Conservation (phyloP, 2,888 invertebrate genomes). For the Lagria hirta region DNA sequence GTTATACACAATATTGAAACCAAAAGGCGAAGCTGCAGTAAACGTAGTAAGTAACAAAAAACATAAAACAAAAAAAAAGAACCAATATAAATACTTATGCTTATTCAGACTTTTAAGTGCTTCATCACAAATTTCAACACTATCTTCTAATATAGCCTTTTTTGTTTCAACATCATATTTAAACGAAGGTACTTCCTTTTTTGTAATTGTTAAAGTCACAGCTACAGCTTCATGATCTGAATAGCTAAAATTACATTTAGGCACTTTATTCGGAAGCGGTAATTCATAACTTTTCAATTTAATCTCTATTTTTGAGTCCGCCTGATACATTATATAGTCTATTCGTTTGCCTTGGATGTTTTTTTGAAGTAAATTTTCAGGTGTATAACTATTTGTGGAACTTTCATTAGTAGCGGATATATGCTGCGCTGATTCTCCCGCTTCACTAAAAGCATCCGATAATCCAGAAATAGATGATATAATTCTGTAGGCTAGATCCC, state of each 20-base stretch:
- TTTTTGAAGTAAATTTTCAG: conserved; percentile 55
- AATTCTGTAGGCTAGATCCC: conserved; percentile 75
- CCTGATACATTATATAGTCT: conserved; percentile 82
- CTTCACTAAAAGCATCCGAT: conserved; percentile 55
- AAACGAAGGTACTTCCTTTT: conserved; percentile 35
- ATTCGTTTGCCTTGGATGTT: conserved; percentile 81
- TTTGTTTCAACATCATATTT: conserved; percentile 31
- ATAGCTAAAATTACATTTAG: conserved; percentile 72
- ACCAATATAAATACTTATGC: conserved; percentile 59
- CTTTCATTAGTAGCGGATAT: conserved; percentile 74
- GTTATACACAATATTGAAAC: conserved; percentile 57
- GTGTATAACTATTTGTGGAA: conserved; percentile 80
- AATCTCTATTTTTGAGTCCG: conserved; percentile 48
- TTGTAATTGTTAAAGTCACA: conserved; percentile 55
- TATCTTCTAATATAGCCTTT: conserved; percentile 57
- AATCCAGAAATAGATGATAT: conserved; percentile 61
- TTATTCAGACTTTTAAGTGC: conserved; percentile 58
- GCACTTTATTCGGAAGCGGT: conserved; percentile 74
- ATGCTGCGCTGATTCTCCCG: conserved; percentile 43
- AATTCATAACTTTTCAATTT: conserved; percentile 62
- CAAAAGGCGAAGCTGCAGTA: conserved; percentile 52
- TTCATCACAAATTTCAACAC: conserved; percentile 62
- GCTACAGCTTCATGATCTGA: conserved; percentile 90
- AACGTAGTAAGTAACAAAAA: conserved; percentile 59
- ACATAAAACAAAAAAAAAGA: conserved; percentile 57